Conservation (phyloP, 2,888 invertebrate genomes). For the Bugula neritina region DNA sequence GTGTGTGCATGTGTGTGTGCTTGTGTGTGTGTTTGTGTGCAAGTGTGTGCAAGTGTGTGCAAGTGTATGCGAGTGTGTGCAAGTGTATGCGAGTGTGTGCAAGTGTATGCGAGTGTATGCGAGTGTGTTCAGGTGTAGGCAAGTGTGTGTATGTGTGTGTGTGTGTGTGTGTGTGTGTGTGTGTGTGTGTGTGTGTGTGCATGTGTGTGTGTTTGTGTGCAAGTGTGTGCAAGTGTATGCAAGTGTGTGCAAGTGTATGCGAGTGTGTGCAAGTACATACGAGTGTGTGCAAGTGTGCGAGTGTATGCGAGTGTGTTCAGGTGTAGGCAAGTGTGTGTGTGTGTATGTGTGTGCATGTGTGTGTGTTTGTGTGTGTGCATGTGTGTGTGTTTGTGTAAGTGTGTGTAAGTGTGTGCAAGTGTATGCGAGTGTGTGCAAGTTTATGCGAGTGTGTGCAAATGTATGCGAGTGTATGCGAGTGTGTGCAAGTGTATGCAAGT, state of each 20-base stretch:
- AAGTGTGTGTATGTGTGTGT: not conserved
- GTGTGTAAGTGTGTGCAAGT: no score
- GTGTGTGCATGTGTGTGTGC: not conserved
- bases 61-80: not conserved
- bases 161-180: conserved; percentile 1
- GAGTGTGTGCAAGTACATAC: no score
- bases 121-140: not conserved
- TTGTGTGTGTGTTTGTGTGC: not conserved
- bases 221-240: not conserved
- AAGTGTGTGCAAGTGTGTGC: not conserved
- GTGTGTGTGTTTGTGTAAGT: no score
- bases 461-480: no score
- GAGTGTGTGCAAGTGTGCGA: no score
- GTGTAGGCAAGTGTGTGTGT: no score
- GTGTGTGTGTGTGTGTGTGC: conserved; percentile 5
- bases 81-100: not conserved
- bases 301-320: no score
- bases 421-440: not conserved
- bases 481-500: no score
- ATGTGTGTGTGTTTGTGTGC: not conserved
- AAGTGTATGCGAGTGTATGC: not conserved
- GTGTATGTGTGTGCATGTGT: no score
- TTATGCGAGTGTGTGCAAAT: not conserved
- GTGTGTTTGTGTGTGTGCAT: no score
- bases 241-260: no score